phyloP scores from a whole-genome alignment of 2,113 vertebrate species.

The Todiramphus chloris region DNA sequence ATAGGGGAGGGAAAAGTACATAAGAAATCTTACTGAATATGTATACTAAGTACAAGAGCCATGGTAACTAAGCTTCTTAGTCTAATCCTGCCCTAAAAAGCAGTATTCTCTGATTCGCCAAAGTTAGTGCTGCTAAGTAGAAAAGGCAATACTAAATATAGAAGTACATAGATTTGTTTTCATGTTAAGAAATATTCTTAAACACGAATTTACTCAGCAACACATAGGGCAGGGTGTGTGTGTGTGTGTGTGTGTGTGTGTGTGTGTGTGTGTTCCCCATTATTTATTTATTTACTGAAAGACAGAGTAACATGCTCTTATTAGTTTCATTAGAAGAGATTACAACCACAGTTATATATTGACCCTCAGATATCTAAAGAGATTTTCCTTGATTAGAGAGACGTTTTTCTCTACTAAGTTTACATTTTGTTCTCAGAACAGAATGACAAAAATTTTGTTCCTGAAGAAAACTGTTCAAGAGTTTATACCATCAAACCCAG shows the following conservation, averaged over 20 bases:
- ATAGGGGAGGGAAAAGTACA: background rate
- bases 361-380: background rate
- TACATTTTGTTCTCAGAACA: background rate
- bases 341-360: background rate
- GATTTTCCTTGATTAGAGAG: background rate
- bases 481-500: background rate
- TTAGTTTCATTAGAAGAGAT: background rate
- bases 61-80: conserved; percentile 7
- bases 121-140: background rate
- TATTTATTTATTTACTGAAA: background rate
- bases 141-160: background rate
- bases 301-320: background rate
- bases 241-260: too few species aligned
- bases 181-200: background rate
- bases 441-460: background rate
- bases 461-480: background rate
- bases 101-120: background rate
- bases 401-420: background rate
- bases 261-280: too few species aligned
- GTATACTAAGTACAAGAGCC: background rate
- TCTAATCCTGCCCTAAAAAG: background rate
- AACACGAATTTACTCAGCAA: background rate
- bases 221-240: background rate
- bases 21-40: background rate
- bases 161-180: background rate